A percentile compares a stretch with the other conserved stretches of the same genome.
Evolutionary conservation across 2,113 vertebrate species (phyloP).

Genomic region (Panthera uncia): DNA sequence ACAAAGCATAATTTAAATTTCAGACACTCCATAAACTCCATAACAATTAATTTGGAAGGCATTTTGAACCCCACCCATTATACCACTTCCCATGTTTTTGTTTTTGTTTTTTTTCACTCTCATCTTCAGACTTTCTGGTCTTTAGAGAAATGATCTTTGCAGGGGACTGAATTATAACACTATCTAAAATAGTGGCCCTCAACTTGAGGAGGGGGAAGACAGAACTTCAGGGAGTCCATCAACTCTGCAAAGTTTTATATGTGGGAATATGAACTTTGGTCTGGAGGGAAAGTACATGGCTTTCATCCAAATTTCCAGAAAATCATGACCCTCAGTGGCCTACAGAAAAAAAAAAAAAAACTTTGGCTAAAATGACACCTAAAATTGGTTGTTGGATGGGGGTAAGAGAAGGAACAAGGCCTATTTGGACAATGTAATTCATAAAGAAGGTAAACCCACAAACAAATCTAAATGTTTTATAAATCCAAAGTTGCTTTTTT

Average conservation of each 20-base stretch:
- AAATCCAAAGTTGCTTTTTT: neutral
- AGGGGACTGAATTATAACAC: neutral
- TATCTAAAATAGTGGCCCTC: neutral
- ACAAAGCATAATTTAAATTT: constrained; percentile 2
- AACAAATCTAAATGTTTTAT: neutral
- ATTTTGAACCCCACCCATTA: neutral
- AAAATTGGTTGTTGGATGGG: neutral
- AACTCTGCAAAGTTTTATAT: neutral
- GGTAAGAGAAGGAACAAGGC: neutral
- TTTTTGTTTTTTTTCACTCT: neutral
- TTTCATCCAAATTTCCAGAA: neutral
- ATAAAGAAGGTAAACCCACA: constrained; percentile 15
- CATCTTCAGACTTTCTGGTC: neutral
- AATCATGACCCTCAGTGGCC: neutral
- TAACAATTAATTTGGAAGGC: neutral
- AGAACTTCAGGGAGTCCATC: neutral
- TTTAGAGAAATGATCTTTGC: neutral
- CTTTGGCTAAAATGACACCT: neutral
- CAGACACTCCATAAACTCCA: neutral
- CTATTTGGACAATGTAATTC: neutral
- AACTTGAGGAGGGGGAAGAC: neutral
- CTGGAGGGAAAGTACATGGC: neutral
- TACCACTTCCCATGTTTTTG: neutral
- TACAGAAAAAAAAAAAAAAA: neutral
- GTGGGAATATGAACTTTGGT: neutral